Evolutionary conservation across 2,113 vertebrate genomes (phyloP).

Genomic region (Larimichthys polyactis): DNA sequence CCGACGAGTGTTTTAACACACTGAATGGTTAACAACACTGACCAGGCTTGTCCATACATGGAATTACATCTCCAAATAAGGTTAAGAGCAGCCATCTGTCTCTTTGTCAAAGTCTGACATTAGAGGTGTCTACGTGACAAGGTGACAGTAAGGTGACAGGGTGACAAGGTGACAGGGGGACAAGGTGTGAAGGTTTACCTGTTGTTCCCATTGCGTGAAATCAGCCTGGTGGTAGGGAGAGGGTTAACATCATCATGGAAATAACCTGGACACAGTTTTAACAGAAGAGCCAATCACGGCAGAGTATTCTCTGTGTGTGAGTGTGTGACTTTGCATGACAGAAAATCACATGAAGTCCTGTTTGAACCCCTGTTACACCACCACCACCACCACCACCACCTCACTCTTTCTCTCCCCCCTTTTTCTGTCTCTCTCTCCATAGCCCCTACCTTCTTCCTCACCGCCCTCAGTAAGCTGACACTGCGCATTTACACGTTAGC

Average conservation of each 20-base stretch:
- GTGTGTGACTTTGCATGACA: neutral
- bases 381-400: neutral
- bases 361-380: neutral
- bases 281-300: neutral
- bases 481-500: slow-evolving; percentile 90
- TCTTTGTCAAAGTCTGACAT: slow-evolving; percentile 3
- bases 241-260: neutral
- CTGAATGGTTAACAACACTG: neutral
- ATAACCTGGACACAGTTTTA: neutral
- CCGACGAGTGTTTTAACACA: neutral
- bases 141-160: neutral
- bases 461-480: slow-evolving; percentile 86
- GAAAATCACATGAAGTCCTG: slow-evolving; percentile 54
- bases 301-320: too few relatives aligned
- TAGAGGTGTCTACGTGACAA: neutral
- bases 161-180: too few relatives aligned
- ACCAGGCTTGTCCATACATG: neutral
- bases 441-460: slow-evolving; percentile 14
- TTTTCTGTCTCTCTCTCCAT: neutral
- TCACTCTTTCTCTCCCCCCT: slow-evolving; percentile 45
- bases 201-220: neutral
- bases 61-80: slow-evolving; percentile 14
- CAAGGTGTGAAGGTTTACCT: neutral
- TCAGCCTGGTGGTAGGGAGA: neutral
- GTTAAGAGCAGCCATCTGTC: slow-evolving; percentile 34